A percentile compares a stretch with the other conserved stretches of the same genome.
Conservation (phyloP, 2,797 vertebrate species). For the Lithobates sylvaticus region DNA sequence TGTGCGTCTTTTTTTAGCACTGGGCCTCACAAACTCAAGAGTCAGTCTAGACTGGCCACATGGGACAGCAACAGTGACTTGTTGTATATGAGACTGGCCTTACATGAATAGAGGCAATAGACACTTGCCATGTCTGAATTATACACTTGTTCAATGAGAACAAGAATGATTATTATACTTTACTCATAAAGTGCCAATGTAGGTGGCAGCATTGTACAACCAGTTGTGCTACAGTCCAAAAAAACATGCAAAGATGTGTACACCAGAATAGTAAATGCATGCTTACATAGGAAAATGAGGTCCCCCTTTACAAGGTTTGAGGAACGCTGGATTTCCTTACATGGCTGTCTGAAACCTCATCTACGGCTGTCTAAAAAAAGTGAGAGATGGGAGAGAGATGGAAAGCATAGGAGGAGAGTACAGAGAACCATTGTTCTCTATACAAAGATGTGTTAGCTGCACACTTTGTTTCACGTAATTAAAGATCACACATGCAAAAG, state of each 20-base stretch:
- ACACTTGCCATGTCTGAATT: conserved; percentile 38
- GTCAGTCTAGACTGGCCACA: conserved; percentile 51
- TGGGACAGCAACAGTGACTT: conserved; percentile 45
- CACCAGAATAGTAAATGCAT: neutral
- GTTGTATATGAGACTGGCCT: conserved; percentile 43
- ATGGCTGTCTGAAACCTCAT: too few species aligned
- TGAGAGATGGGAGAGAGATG: too few species aligned
- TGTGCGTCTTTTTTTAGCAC: conserved; percentile 36
- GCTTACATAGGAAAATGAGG: neutral
- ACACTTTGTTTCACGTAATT: too few species aligned
- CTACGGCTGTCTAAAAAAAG: too few species aligned
- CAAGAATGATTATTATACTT: conserved; percentile 42
- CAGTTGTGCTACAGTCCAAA: neutral
- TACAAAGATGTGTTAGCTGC: too few species aligned
- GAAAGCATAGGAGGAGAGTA: too few species aligned
- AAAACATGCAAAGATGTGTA: neutral
- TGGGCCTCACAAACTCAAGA: conserved; percentile 15
- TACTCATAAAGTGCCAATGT: conserved; percentile 10
- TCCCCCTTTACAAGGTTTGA: too few species aligned
- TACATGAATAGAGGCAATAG: conserved; percentile 34
- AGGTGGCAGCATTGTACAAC: conserved; percentile 1
- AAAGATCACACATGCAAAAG: too few species aligned
- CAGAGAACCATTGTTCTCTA: neutral
- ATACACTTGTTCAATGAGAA: conserved; percentile 46
- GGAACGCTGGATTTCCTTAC: too few species aligned